Base-by-base conservation (phyloP, 2,888 invertebrate genomes). In the Subacronicta megacephala region DNA sequence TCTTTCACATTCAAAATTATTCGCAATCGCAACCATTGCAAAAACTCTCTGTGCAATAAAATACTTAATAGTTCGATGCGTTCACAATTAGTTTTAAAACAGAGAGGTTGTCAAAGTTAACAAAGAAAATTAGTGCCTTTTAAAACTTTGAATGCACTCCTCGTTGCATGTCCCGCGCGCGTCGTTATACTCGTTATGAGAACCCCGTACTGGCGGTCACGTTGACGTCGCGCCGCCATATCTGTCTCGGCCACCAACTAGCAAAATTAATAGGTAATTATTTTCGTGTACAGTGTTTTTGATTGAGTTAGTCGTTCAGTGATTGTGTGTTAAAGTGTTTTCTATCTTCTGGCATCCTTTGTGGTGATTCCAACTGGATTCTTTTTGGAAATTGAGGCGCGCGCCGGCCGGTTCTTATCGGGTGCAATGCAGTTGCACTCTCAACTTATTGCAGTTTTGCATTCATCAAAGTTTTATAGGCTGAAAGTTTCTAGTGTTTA, bases 151-250 rank as follows among this genome's bases (percentile, higher is more conserved):
- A 93, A 94, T 94, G 94, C 94, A 94, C 94, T 94, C 94, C 95
- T 95, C 95, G 95, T 95, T 95, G 95, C 95, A 95, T 90, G 88
- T 93, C 95, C 96, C 96, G 95, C 96, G 96, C 96, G 96, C 96
- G 96, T 26, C 26, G 26, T 26, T 23, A 23, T 23, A 23, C 23
- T 96, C 96, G 95, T 95, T 96, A 74, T 96, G 96, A 96, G 95
- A 95, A 96, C 96, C 96, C 96, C 96, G 96, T 95, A 95, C 93
- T 92, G 95, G 95, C 94, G 95, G 95, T 95, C 95, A 95, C 95
- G 95, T 95, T 95, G 95, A 95, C 95, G 95, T 95, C 95, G 94
- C 93, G 95, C 95, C 95, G 95, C 95, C 95, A 95, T 95, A 95
- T 95, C 95, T 95, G 94, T 95, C 95, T 94, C 94, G 94, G 94